Evolutionary conservation across 2,797 vertebrate species (phyloP), one percentile per base, ranked within the genome.

Genomic region (Parauchenoglanis ngamensis): DNA sequence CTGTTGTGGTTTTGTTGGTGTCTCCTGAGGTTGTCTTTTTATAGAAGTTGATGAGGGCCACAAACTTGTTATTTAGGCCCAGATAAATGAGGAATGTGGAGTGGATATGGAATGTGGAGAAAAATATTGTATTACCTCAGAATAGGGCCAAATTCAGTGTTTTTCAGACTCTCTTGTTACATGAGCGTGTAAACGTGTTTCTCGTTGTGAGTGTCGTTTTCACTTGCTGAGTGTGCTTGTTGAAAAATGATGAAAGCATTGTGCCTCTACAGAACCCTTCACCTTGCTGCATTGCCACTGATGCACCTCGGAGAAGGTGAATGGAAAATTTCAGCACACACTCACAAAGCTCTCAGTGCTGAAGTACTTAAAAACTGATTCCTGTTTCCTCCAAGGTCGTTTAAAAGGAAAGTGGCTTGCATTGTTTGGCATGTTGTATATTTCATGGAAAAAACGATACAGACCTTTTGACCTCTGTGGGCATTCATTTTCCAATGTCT

Each of bases 301-400:
- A 91, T 46, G 84, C 90, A 89, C 85, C 85, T 91, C 67, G 0
- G 68, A 90, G 87, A 90, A 89, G 61, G 65, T 59, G 54, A 72
- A 91, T 90, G 93, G 94, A 93, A 87, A 77, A 89, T 93, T 93
- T 89, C 85, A 46, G 67, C 57, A 61, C 40, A 68, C 52, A 70
- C 77, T 88, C 70, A 91, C 89, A 89, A 92, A 91, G 88, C 87
- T 90, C 67, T 35, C 67, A 15, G 90, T 31, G 25, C 89, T 93
- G 92, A 92, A 93, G 92, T 93, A 93, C 91, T 91, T 91, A 88
- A 90, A 87, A 92, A 91, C 90, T 93, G 90, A 91, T 93, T 91
- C 86, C 87, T 84, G 88, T 92, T 92, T 91, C 91, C 92, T 92
- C 90, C 90, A 89, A 92, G 92, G 86, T 73, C 83, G 11, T 90